Evolutionary conservation across 1,140 invertebrate species (phyloP).

Genomic region (Pachypeltis micranthus): DNA sequence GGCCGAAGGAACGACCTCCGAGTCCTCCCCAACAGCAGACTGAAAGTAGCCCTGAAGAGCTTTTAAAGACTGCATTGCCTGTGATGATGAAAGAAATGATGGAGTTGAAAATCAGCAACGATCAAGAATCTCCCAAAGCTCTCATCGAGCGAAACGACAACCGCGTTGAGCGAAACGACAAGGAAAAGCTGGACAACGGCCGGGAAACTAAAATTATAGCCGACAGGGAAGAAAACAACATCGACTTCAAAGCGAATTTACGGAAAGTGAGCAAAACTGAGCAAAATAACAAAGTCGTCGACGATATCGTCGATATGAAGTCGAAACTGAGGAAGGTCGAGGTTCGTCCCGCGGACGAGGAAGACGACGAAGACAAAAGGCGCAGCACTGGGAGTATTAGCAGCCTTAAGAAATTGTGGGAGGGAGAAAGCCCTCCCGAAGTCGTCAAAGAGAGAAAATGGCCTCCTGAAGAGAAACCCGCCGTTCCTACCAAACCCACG

Average conservation of each 20-base stretch:
- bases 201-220: constrained; percentile 27
- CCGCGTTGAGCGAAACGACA: constrained; percentile 6
- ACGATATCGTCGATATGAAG: constrained; percentile 66
- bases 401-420: constrained; percentile 85
- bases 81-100: constrained; percentile 62
- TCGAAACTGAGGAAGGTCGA: constrained; percentile 73
- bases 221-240: constrained; percentile 29
- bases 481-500: constrained; percentile 53
- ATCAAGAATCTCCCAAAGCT: constrained; percentile 66
- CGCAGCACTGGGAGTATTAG: constrained; percentile 85
- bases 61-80: constrained; percentile 30
- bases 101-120: constrained; percentile 56
- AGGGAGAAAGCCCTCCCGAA: constrained; percentile 51
- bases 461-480: constrained; percentile 49
- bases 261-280: constrained; percentile 39
- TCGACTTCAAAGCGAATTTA: constrained; percentile 41
- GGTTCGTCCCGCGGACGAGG: constrained; percentile 38
- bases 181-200: neutral
- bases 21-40: constrained; percentile 30
- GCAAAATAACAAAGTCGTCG: constrained; percentile 33
- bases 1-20: constrained; percentile 19
- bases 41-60: constrained; percentile 10
- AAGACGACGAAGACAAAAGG: constrained; percentile 72
- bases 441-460: constrained; percentile 41
- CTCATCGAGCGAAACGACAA: constrained; percentile 23